Evolutionary conservation across 2,113 vertebrate genomes (phyloP), one percentile per base, ranked within the genome.

Genomic region (Lipotes vexillifer): DNA sequence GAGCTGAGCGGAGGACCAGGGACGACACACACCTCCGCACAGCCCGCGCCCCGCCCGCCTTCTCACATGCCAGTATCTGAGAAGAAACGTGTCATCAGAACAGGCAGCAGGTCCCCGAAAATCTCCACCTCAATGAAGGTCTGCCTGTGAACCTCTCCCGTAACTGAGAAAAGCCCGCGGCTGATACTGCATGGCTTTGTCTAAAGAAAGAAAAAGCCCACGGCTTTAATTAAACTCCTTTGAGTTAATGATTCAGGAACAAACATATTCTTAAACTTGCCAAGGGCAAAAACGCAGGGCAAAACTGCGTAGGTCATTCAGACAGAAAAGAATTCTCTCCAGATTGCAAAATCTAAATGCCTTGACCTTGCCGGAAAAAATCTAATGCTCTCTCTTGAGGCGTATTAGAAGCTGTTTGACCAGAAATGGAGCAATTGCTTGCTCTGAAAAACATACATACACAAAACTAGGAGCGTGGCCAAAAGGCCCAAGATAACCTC

Each of bases 21-120:
- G 29, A 41, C 10, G 3, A 14, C 41, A 44, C 29, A 20, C 27
- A 77, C 29, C 1, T 5, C 55, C 8, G 31, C 10, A 23, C 8
- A 10, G 9, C 3, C 21, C 33, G 12, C 13, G 63, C 63, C 52
- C 52, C 13, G 1, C n/a, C 13, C 0, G 77, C 29, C 0, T 4
- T 1, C n/a, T 36, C 2, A 0, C 2, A 13, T 8, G 1, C 27
- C 36, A 6, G 2, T 1, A 1, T 11, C 29, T 1, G 46, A 36
- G 38, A 6, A 65, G 74, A 52, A 80, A 15, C 1, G 1, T 6
- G 2, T 1, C 2, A 0, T 8, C 8, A 1, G 44, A 36, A 9
- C 25, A 2, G 66, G 0, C 5, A 0, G 3, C 18, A 1, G 66
- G 44, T 2, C 17, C 5, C 88, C 88, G 3, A 18, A 13, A 20